Evolutionary conservation across 2,797 vertebrate species (phyloP).

Genomic region (Myiothlypis chrysogaster): DNA sequence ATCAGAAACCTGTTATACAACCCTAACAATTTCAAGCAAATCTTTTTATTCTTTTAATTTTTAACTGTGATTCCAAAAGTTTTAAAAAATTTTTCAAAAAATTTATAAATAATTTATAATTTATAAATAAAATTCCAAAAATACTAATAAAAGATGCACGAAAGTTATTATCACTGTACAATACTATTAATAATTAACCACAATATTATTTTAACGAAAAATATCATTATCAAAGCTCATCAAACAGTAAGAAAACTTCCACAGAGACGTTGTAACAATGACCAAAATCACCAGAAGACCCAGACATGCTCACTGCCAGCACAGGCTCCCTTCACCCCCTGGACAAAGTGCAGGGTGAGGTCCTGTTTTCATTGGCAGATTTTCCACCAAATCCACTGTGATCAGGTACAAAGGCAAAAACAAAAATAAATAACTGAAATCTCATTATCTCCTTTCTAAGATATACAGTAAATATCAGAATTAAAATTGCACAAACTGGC

Average conservation of each 20-base stretch:
- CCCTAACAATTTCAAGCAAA: not conserved
- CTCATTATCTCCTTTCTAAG: not conserved
- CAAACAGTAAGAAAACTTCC: not conserved
- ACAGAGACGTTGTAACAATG: not conserved
- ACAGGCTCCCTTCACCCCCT: not conserved
- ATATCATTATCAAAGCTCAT: not conserved
- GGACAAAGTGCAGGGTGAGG: not conserved
- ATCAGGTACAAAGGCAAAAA: not conserved
- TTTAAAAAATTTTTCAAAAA: too few relatives aligned
- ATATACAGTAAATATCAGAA: not conserved
- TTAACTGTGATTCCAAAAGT: not conserved
- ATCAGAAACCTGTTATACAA: not conserved
- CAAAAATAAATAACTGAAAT: not conserved
- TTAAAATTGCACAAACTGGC: not conserved
- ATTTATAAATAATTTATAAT: too few relatives aligned
- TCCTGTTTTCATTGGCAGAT: not conserved
- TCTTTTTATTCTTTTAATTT: not conserved
- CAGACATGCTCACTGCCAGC: not conserved
- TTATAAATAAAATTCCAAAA: not conserved
- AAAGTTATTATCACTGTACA: not conserved
- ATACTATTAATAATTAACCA: not conserved
- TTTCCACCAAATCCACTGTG: not conserved
- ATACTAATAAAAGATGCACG: not conserved
- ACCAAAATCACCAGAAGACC: not conserved
- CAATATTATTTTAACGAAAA: not conserved